A percentile compares a stretch with the other conserved stretches of the same genome.
Conservation (phyloP, 1,140 invertebrate genomes). For the Scaptomyza pallida region DNA sequence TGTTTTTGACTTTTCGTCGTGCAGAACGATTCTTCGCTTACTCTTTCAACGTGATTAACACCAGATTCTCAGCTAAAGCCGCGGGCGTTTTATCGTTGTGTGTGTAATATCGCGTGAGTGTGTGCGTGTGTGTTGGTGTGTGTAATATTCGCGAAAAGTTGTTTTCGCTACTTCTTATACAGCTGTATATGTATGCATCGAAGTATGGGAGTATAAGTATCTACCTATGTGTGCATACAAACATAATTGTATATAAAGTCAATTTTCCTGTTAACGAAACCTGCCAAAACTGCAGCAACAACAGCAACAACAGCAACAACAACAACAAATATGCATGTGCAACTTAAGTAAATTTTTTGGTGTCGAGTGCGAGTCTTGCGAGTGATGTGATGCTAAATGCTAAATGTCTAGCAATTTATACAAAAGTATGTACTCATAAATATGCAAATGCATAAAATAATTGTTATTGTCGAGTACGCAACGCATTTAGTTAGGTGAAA, state of each 20-base stretch:
- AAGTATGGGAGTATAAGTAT: not conserved
- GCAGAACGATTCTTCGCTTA: conserved; percentile 68
- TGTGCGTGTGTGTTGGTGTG: conserved; percentile 36
- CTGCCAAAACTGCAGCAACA: conserved; percentile 60
- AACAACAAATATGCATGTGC: conserved; percentile 42
- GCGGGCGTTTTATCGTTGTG: conserved; percentile 36
- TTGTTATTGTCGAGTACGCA: conserved; percentile 28
- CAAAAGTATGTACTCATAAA: conserved; percentile 36
- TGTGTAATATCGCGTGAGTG: conserved; percentile 4
- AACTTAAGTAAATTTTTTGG: conserved; percentile 50
- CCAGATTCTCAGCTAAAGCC: conserved; percentile 21
- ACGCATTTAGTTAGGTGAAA: conserved; percentile 64
- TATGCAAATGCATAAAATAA: conserved; percentile 56
- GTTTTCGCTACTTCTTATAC: conserved; percentile 52
- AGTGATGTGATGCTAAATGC: conserved; percentile 42
- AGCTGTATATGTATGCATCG: conserved; percentile 3
- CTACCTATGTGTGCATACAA: conserved; percentile 7
- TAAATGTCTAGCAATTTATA: conserved; percentile 38
- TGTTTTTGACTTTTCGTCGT: conserved; percentile 79
- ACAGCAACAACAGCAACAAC: conserved; percentile 51
- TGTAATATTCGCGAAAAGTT: conserved; percentile 70
- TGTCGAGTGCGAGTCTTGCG: conserved; percentile 40
- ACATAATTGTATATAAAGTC: conserved; percentile 41
- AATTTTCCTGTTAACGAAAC: conserved; percentile 80
- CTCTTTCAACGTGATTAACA: conserved; percentile 8